Evolutionary conservation across 92 coral and sea anemone species (phyloP), one percentile per base, ranked within the genome.

Genomic region (Ricordea florida): DNA sequence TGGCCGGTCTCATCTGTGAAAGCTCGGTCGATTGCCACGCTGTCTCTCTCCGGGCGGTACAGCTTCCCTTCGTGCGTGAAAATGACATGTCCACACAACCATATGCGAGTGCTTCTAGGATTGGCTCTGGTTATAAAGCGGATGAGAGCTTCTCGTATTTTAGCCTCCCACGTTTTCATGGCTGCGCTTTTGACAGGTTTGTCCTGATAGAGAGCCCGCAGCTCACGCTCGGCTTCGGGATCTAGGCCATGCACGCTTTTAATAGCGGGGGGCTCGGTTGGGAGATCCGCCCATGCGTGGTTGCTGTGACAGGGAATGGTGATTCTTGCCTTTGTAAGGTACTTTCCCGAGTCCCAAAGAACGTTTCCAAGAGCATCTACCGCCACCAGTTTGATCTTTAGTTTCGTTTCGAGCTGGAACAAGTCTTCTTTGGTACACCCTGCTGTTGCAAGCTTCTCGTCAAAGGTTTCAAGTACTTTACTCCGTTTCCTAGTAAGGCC

Each of bases 261-360:
- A 24, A 69, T 16, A 0, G 46, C 44, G 2, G 80, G 80, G 15
- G 72, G 72, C 6, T 79, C 79, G 40, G 79, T 57, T 10, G 79
- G 85, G 42, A 79, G 38, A 0, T 55, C 78, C 14, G 48, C 62
- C 85, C 71, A 79, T 3, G 79, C 85, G 25, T 79, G 85, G 58
- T 68, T 55, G 79, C 57, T 79, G 71, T 79, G 79, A 48, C 71
- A 79, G 56, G 85, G 79, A 1, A 56, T 40, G 17, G 14, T 5
- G 1, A 63, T 57, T 15, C 50, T 47, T 3, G 85, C 10, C 11
- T 40, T 2, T 0, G 32, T 37, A 20, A 23, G 13, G 68, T 79
- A 79, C 55, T 37, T 37, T 2, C 85, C 85, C 9, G 69, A 38
- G 37, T 79, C 79, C 85, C 85, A 79, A 25, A 79, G 49, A 3